Conservation (phyloP, 23 tunicate genomes). For the Trididemnum miniatum region DNA sequence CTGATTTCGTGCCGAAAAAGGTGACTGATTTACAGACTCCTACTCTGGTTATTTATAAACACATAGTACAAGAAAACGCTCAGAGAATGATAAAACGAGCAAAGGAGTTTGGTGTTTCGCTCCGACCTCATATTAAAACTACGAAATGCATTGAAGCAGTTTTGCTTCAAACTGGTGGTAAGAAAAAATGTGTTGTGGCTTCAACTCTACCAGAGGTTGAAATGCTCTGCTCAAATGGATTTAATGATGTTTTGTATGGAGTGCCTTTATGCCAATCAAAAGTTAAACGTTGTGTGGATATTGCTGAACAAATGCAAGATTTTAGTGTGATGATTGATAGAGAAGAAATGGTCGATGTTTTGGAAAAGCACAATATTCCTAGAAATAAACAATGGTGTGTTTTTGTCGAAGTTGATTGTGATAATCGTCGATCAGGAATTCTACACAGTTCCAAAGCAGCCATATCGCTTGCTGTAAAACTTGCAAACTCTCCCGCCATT, state of each 20-base stretch:
- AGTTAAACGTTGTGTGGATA: constrained; percentile 37
- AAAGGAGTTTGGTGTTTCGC: constrained; percentile 37
- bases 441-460: neutral
- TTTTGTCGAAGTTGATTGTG: constrained; percentile 46
- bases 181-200: constrained; percentile 64
- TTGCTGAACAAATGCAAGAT: constrained; percentile 40
- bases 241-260: constrained; percentile 67
- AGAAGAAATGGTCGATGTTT: neutral
- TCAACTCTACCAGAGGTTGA: constrained; percentile 81
- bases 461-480: constrained; percentile 24
- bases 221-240: constrained; percentile 48
- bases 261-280: constrained; percentile 44
- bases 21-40: constrained; percentile 63
- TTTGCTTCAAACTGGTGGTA: constrained; percentile 60
- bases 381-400: constrained; percentile 62
- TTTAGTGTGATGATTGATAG: constrained; percentile 67
- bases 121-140: constrained; percentile 85
- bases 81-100: constrained; percentile 49
- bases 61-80: constrained; percentile 44
- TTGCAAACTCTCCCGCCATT: constrained; percentile 9
- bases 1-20: constrained; percentile 7
- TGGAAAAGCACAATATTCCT: constrained; percentile 3
- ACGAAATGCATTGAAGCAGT: constrained; percentile 80
- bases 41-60: constrained; percentile 51
- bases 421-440: constrained; percentile 57